These are phyloP conservation scores for Gambusia affinis DNA, from an alignment of 2,113 vertebrate species.

Conservation along the genomic window DNA sequence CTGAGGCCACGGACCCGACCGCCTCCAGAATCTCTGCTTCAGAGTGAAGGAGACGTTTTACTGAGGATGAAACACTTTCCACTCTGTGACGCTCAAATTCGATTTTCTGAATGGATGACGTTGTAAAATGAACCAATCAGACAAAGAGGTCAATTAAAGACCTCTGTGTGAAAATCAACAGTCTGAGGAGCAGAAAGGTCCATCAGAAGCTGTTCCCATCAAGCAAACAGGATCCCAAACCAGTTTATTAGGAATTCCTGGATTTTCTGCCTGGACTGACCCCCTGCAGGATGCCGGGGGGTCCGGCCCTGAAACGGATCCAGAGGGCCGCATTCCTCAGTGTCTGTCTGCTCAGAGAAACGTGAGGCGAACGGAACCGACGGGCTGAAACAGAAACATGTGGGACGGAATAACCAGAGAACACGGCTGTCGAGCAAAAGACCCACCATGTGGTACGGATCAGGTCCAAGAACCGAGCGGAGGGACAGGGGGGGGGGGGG, in stretches of 20 bases:
- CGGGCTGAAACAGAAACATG: background rate
- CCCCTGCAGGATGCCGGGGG: background rate
- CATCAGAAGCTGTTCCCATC: background rate
- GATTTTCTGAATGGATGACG: background rate
- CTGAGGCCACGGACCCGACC: too few species aligned
- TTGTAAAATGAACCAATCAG: background rate
- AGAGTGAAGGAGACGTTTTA: background rate
- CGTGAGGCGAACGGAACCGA: background rate
- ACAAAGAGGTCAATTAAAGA: background rate
- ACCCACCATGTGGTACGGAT: background rate
- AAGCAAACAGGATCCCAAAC: background rate
- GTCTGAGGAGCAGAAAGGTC: background rate
- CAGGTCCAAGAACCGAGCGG: background rate
- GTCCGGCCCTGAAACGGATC: background rate
- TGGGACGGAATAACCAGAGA: slow-evolving; percentile 36
- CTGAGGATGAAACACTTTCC: background rate
- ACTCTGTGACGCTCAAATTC: background rate
- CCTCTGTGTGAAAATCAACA: background rate
- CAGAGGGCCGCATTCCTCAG: background rate
- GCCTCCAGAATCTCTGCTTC: background rate
- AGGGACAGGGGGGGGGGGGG: too few species aligned
- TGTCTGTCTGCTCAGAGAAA: background rate
- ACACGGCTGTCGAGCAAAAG: slow-evolving; percentile 3
- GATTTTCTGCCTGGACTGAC: slow-evolving; percentile 7
- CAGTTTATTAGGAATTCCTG: background rate